A percentile compares a stretch with the other conserved stretches of the same genome.
Evolutionary conservation across 2,797 vertebrate species (phyloP).

Genomic region (Tokudaia tokunoshimensis): DNA sequence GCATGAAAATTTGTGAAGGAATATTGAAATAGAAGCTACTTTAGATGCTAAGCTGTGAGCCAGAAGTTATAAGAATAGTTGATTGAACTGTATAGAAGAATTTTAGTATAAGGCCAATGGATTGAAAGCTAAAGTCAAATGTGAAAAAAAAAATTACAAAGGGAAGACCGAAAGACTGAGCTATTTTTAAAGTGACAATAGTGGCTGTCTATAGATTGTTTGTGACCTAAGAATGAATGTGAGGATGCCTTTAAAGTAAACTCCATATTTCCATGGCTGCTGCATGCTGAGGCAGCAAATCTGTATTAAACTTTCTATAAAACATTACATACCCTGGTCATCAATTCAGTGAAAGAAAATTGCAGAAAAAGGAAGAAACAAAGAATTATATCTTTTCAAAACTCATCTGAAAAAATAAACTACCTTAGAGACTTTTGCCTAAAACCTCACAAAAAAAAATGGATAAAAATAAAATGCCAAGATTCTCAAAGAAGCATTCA

Average conservation of each 20-base stretch:
- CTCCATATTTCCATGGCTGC: neutral
- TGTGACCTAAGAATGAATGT: constrained; percentile 16
- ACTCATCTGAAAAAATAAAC: constrained; percentile 62
- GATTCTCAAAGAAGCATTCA: neutral
- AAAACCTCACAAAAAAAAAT: constrained; percentile 42
- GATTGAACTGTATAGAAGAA: neutral
- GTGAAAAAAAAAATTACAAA: constrained; percentile 21
- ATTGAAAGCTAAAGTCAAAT: neutral
- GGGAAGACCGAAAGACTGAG: neutral
- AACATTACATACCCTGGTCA: constrained; percentile 19
- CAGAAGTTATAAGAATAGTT: neutral
- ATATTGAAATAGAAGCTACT: neutral
- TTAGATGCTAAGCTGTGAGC: neutral
- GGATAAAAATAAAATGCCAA: constrained; percentile 43
- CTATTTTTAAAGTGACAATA: constrained; percentile 13
- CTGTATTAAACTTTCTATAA: constrained; percentile 45
- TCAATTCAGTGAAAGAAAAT: constrained; percentile 40
- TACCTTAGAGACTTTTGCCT: constrained; percentile 30
- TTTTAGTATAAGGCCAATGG: neutral
- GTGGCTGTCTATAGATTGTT: neutral
- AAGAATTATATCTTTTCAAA: constrained; percentile 34
- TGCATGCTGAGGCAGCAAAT: constrained; percentile 31
- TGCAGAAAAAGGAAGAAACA: constrained; percentile 49
- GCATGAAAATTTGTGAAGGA: neutral
- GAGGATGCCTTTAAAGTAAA: constrained; percentile 38